Conservation (phyloP, 2,888 invertebrate genomes). For the Drosophila anceps region DNA sequence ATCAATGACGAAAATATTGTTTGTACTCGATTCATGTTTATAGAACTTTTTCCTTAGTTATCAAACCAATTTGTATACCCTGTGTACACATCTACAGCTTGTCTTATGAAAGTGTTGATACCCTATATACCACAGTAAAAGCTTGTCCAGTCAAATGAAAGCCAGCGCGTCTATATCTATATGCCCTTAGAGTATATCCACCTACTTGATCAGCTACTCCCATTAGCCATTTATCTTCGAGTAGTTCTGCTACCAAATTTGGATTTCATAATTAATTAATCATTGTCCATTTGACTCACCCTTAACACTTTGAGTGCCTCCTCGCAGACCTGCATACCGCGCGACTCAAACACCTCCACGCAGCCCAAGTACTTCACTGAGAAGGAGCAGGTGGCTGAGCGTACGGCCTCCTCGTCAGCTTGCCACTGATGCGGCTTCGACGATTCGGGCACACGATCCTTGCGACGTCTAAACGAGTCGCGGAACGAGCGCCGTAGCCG, state of each 20-base stretch:
- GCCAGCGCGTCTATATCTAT: background rate
- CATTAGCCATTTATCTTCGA: background rate
- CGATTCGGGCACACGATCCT: slow-evolving; percentile 95
- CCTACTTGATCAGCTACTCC: background rate
- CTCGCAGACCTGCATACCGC: slow-evolving; percentile 99
- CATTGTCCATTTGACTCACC: slow-evolving; percentile 87
- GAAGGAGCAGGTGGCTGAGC: slow-evolving; percentile 98
- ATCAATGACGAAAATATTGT: background rate
- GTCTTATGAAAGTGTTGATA: background rate
- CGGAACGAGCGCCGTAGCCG: slow-evolving; percentile 95
- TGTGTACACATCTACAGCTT: background rate
- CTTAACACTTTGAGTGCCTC: slow-evolving; percentile 98
- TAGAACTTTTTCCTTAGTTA: background rate
- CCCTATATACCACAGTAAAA: background rate
- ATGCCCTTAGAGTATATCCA: no score
- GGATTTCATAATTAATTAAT: background rate
- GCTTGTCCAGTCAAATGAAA: background rate
- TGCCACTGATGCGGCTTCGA: slow-evolving; percentile 99
- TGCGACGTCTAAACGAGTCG: slow-evolving; percentile 96
- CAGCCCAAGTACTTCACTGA: slow-evolving; percentile 99
- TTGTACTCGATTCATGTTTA: background rate
- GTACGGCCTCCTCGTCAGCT: slow-evolving; percentile 97
- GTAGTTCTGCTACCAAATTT: background rate
- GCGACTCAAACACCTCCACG: slow-evolving; percentile 99
- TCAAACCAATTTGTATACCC: background rate